Evolutionary conservation across 1,140 invertebrate species (phyloP).

Genomic region (Drosophila pseudoobscura): DNA sequence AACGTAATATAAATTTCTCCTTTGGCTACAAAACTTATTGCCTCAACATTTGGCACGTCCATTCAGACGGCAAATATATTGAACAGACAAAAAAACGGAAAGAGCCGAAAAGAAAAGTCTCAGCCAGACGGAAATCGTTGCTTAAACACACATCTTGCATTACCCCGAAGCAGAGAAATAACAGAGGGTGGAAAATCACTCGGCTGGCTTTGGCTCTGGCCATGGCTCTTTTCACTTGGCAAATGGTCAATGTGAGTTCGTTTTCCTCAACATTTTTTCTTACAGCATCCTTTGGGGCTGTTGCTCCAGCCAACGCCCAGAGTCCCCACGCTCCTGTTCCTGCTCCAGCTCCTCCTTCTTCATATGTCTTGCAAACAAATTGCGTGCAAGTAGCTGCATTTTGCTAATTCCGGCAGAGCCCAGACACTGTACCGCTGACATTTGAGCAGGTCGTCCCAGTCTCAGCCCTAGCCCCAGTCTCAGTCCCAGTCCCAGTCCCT

Average conservation of each 20-base stretch:
- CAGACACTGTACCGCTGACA: slow-evolving; percentile 52
- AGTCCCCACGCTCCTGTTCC: slow-evolving; percentile 11
- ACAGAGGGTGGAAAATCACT: slow-evolving; percentile 37
- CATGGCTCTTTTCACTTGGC: slow-evolving; percentile 53
- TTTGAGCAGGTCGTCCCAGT: slow-evolving; percentile 50
- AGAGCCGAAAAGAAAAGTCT: slow-evolving; percentile 42
- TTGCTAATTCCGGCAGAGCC: slow-evolving; percentile 67
- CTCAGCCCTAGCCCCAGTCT: background rate
- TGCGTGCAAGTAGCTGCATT: slow-evolving; percentile 76
- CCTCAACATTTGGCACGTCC: slow-evolving; percentile 70
- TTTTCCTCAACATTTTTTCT: slow-evolving; percentile 18
- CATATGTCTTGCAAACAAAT: slow-evolving; percentile 41
- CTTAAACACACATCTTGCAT: slow-evolving; percentile 60
- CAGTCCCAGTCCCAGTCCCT: slow-evolving; percentile 13
- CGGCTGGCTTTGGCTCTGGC: slow-evolving; percentile 19
- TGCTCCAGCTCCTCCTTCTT: slow-evolving; percentile 7
- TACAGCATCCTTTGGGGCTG: slow-evolving; percentile 63
- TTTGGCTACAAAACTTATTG: slow-evolving; percentile 64
- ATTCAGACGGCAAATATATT: slow-evolving; percentile 66
- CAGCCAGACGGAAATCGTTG: slow-evolving; percentile 37
- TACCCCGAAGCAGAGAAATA: slow-evolving; percentile 23
- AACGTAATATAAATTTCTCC: slow-evolving; percentile 65
- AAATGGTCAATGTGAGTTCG: slow-evolving; percentile 57
- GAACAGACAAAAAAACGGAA: slow-evolving; percentile 43
- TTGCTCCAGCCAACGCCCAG: slow-evolving; percentile 66